Conservation (phyloP, 92 coral and sea anemone species). For the Pocillopora meandrina region DNA sequence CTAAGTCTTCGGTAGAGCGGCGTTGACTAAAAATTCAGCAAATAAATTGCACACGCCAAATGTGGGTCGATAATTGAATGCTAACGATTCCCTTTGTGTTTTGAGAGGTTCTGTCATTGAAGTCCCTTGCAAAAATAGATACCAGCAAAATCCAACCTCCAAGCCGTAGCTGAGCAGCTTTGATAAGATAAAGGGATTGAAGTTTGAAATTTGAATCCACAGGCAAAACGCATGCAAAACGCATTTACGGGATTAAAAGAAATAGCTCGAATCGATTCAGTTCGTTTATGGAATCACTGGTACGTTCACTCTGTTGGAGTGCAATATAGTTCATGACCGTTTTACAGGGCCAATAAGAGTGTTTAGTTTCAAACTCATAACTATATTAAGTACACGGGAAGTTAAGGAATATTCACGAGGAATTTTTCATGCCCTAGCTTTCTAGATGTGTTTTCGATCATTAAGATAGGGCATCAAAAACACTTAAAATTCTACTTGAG, state of each 20-base stretch:
- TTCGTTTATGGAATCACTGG: neutral
- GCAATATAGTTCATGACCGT: slow-evolving; percentile 9
- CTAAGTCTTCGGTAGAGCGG: neutral
- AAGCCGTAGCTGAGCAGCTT: slow-evolving; percentile 23
- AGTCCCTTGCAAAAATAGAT: neutral
- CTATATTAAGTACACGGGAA: slow-evolving; percentile 1
- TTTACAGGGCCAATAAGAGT: slow-evolving; percentile 4
- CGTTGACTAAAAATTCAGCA: neutral
- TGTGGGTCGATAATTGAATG: slow-evolving; percentile 22
- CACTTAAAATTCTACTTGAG: too few species aligned
- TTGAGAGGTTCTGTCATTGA: slow-evolving; percentile 17
- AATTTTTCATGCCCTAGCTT: neutral
- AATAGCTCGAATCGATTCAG: slow-evolving; percentile 6
- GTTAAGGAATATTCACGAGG: neutral
- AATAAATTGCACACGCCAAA: neutral
- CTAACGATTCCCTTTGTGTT: slow-evolving; percentile 24
- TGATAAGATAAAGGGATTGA: slow-evolving; percentile 31
- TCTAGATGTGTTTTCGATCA: neutral
- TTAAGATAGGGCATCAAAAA: neutral
- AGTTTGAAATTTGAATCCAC: slow-evolving; percentile 27
- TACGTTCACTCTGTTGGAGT: neutral
- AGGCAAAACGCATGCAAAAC: slow-evolving; percentile 18
- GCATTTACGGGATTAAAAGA: neutral
- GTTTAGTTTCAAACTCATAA: slow-evolving; percentile 3
- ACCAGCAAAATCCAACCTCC: slow-evolving; percentile 26